phyloP scores from a whole-genome alignment of 2,888 invertebrate species.

The Bembecia ichneumoniformis region DNA sequence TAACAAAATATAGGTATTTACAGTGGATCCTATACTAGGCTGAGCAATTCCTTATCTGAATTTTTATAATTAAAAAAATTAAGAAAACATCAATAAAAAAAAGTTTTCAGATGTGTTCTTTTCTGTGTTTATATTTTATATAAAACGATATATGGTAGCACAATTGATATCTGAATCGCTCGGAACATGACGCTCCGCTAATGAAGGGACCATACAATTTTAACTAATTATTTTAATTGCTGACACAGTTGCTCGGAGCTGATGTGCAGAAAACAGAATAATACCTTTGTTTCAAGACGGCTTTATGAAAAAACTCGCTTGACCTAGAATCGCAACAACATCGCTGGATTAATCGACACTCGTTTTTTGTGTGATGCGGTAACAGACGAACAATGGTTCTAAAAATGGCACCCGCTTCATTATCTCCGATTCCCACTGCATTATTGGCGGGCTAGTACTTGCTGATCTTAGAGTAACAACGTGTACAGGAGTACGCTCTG shows the following conservation, averaged over 20 bases:
- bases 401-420: not conserved
- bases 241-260: conserved; percentile 54
- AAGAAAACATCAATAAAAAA: too few species aligned
- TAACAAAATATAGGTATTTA: too few species aligned
- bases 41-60: too few species aligned
- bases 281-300: conserved; percentile 41
- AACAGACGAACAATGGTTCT: not conserved
- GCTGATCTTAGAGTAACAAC: too few species aligned
- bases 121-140: too few species aligned
- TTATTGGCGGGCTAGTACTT: too few species aligned
- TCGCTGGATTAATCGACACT: conserved; percentile 13
- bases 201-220: conserved; percentile 17
- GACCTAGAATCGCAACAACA: conserved; percentile 38
- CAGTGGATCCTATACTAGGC: too few species aligned
- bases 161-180: not conserved
- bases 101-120: too few species aligned
- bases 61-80: too few species aligned
- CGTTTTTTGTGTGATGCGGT: not conserved
- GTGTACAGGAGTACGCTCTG: too few species aligned
- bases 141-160: too few species aligned
- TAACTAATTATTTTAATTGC: conserved; percentile 61
- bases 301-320: conserved; percentile 1
- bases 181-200: not conserved
- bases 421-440: not conserved
- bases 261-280: conserved; percentile 45